Evolutionary conservation across 1,140 invertebrate genomes (phyloP).

Genomic region (Dendrolimus punctatus): DNA sequence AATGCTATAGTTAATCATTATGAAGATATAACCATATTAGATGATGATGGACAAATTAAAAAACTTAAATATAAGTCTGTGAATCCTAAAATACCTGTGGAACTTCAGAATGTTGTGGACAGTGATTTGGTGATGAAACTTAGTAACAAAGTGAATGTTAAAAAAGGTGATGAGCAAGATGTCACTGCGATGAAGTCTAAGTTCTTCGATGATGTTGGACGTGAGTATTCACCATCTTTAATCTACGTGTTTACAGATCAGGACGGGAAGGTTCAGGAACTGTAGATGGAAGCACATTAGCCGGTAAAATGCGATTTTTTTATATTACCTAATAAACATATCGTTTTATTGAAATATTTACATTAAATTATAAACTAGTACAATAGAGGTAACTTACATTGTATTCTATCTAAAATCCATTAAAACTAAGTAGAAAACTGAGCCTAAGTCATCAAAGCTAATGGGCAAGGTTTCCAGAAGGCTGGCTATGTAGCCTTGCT

Average conservation of each 20-base stretch:
- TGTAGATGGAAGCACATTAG: neutral
- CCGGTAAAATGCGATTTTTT: neutral
- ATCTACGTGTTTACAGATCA: neutral
- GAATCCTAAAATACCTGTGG: constrained; percentile 22
- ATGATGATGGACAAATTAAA: constrained; percentile 42
- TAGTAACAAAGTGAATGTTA: constrained; percentile 15
- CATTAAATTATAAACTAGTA: too few relatives aligned
- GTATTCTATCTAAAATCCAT: too few relatives aligned
- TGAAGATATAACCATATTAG: constrained; percentile 52
- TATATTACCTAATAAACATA: too few relatives aligned
- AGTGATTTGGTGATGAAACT: constrained; percentile 13
- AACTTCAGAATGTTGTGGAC: constrained; percentile 18
- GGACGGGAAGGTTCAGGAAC: neutral
- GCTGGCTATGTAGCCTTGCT: too few relatives aligned
- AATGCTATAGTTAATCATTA: constrained; percentile 40
- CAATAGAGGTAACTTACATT: too few relatives aligned
- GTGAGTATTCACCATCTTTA: constrained; percentile 35
- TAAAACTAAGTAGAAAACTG: too few relatives aligned
- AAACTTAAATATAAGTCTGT: constrained; percentile 52
- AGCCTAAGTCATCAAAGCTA: too few relatives aligned
- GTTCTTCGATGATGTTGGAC: constrained; percentile 52
- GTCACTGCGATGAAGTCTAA: constrained; percentile 27
- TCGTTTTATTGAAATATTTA: too few relatives aligned
- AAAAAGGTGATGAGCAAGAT: constrained; percentile 8
- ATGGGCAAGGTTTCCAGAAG: too few relatives aligned